These are phyloP conservation scores for Drosophila novamexicana DNA, from an alignment of 1,140 invertebrate species.

Conservation along the genomic window DNA sequence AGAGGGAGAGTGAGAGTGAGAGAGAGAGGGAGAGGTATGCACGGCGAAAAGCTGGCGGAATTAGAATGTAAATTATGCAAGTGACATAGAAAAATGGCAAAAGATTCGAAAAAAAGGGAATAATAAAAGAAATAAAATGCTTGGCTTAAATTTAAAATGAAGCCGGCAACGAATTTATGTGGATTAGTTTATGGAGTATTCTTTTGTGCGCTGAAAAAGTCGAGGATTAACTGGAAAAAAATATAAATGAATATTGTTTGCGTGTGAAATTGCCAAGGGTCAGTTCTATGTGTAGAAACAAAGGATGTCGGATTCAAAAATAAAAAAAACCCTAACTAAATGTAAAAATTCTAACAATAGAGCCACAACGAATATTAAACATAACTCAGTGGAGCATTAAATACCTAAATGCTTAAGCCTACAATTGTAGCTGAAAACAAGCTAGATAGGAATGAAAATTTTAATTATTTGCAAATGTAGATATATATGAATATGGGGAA, in stretches of 20 bases:
- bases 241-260: conserved; percentile 17
- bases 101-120: conserved; percentile 17
- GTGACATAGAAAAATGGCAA: conserved; percentile 50
- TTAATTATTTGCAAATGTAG: too few species aligned
- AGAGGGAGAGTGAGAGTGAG: not conserved
- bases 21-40: conserved; percentile 9
- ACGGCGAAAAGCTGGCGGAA: conserved; percentile 51
- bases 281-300: not conserved
- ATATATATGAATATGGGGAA: too few species aligned
- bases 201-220: conserved; percentile 19
- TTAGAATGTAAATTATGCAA: conserved; percentile 79
- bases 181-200: conserved; percentile 29
- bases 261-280: conserved; percentile 5
- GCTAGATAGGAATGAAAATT: too few species aligned
- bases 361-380: not conserved
- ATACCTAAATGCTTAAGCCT: not conserved
- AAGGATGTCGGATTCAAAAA: not conserved
- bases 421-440: not conserved
- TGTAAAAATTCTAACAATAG: not conserved
- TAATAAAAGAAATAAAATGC: conserved; percentile 30
- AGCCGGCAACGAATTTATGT: conserved; percentile 29
- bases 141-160: conserved; percentile 41
- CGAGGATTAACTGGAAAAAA: conserved; percentile 20
- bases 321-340: not conserved
- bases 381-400: too few species aligned